Evolutionary conservation across 2,888 invertebrate species (phyloP), one percentile per base, ranked within the genome.

Genomic region (Ceriagrion tenellum): DNA sequence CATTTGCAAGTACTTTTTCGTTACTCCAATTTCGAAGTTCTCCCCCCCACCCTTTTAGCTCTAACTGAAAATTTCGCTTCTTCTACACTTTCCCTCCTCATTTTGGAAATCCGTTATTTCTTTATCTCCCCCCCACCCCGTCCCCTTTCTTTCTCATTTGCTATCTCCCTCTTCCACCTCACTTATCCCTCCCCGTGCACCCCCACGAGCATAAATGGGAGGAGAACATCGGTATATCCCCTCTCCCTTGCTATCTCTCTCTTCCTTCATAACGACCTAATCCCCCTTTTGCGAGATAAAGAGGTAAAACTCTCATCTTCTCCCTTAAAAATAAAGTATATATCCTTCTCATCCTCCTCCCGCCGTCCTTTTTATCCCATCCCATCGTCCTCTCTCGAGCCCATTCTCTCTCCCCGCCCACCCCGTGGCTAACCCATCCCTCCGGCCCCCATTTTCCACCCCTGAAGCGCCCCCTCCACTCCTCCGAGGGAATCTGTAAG

Each of bases 241-340:
- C 88, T 40, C 55, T 90, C 10, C n/a, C 63, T 47, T 20, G 63
- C 81, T 69, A 20, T 40, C 40, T 69, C 40, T 55, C 30, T 47
- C 93, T n/a, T n/a, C 47, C 93, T 93, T 93, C 93, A 93, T 93
- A 93, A 93, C 63, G 93, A 63, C 69, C 93, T 93, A 93, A 93
- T 93, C 93, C 69, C 30, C 93, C 47, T 47, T 69, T 91, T 69
- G 93, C 47, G 59, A 93, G 93, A 93, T 93, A 93, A 93, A 93
- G 93, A 69, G 69, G 69, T 47, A 69, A 91, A 93, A 69, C 55
- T 89, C 89, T 89, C 89, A 40, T 63, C 91, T 91, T 91, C 91
- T 47, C 40, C 69, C 93, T 74, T 47, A 93, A 81, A 89, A 89
- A 89, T 89, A 89, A 93, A 69, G 63, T 40, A 93, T 55, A 89